Conservation (phyloP, 2,797 vertebrate genomes). For the Melanotaenia parkinsoni region DNA sequence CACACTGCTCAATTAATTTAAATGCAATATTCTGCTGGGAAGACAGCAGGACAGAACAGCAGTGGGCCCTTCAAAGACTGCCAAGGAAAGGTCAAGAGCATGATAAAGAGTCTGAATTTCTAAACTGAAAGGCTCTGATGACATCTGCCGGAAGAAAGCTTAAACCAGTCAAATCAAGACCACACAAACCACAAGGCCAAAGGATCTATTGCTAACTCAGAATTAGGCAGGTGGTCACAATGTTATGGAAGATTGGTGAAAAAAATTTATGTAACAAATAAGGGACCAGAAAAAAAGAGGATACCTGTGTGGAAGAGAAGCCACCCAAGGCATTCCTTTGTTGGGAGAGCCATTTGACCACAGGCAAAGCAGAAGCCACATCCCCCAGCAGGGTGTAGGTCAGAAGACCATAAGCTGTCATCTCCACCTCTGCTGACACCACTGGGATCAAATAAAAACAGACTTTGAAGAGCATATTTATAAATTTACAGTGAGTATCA, state of each 20-base stretch:
- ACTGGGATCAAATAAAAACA: constrained; percentile 74
- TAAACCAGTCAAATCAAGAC: background rate
- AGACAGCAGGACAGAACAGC: background rate
- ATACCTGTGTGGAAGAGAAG: constrained; percentile 94
- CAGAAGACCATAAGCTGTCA: constrained; percentile 92
- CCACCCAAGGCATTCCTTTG: constrained; percentile 92
- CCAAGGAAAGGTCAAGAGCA: background rate
- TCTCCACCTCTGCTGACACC: constrained; percentile 94
- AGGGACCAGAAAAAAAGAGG: background rate
- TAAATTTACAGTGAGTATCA: background rate
- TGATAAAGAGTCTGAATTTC: background rate
- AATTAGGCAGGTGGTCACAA: background rate
- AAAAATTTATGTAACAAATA: background rate
- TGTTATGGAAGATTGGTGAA: background rate
- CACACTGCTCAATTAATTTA: background rate
- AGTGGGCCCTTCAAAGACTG: background rate
- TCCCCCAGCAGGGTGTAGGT: constrained; percentile 91
- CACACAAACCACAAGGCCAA: background rate
- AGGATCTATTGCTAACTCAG: background rate
- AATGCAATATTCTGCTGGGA: background rate
- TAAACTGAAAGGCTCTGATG: background rate
- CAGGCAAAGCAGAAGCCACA: constrained; percentile 89
- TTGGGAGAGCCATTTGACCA: constrained; percentile 96
- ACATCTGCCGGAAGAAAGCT: background rate
- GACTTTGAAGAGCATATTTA: background rate